phyloP scores from a whole-genome alignment of 2,888 invertebrate genomes.

The Amphipoea oculea region DNA sequence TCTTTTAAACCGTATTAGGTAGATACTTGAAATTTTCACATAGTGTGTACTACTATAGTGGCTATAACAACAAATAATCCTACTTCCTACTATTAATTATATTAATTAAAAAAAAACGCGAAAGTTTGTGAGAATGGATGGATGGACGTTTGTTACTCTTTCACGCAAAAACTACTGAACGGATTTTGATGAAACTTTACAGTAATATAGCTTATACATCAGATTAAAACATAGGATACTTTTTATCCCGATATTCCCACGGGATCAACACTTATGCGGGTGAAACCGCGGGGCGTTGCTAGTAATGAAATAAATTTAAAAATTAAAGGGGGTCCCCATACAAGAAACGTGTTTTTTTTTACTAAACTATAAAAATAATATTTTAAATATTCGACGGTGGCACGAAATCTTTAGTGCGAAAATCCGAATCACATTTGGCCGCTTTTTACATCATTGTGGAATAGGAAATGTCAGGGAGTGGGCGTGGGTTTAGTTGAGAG shows the following conservation, averaged over 20 bases:
- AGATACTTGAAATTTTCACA: background rate
- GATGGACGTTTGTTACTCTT: too few relatives aligned
- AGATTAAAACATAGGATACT: too few relatives aligned
- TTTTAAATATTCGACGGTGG: background rate
- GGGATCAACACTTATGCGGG: too few relatives aligned
- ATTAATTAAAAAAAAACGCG: too few relatives aligned
- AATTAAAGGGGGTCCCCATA: background rate
- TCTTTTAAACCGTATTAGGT: background rate
- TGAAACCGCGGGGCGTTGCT: too few relatives aligned
- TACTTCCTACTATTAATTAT: too few relatives aligned
- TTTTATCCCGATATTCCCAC: too few relatives aligned
- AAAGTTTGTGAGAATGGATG: too few relatives aligned
- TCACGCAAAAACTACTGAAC: too few relatives aligned
- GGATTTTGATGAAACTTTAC: too few relatives aligned
- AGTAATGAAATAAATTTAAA: background rate
- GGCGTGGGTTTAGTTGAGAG: constrained; percentile 11
- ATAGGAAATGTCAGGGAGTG: constrained; percentile 30
- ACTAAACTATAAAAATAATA: background rate
- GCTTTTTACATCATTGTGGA: background rate
- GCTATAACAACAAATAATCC: background rate
- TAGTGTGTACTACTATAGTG: background rate
- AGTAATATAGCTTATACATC: too few relatives aligned
- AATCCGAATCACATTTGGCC: background rate
- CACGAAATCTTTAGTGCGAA: background rate
- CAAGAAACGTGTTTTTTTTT: background rate